phyloP scores from a whole-genome alignment of 2,113 vertebrate genomes.

The Psittacus erithacus region DNA sequence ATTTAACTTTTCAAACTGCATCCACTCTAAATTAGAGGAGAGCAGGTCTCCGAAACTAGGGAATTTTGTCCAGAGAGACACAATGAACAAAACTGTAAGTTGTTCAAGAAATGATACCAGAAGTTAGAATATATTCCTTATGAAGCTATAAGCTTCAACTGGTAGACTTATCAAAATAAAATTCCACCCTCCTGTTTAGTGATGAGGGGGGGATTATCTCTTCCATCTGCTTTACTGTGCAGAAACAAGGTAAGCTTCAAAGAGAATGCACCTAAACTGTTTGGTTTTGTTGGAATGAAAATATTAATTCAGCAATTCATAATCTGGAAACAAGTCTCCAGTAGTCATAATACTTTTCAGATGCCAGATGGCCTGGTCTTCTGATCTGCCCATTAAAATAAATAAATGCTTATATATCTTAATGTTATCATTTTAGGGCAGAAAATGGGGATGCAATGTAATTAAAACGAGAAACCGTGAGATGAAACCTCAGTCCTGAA shows the following conservation, averaged over 20 bases:
- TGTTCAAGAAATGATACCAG: neutral
- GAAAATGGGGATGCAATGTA: neutral
- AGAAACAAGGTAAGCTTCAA: neutral
- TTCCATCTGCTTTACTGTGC: neutral
- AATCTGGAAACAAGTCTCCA: conserved; percentile 2
- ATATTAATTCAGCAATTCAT: neutral
- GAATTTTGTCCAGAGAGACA: neutral
- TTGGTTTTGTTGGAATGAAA: conserved; percentile 4
- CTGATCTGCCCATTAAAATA: neutral
- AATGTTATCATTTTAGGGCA: neutral
- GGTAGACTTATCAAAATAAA: neutral
- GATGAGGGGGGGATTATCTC: neutral
- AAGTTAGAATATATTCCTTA: conserved; percentile 2
- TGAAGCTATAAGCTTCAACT: conserved; percentile 22
- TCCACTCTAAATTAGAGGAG: neutral
- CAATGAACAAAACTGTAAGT: neutral
- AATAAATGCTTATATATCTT: neutral
- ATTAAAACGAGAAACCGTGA: neutral
- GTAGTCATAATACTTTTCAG: conserved; percentile 18
- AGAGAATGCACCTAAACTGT: neutral
- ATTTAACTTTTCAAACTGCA: neutral
- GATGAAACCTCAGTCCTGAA: neutral
- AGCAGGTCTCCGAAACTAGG: neutral
- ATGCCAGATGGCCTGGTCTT: conserved; percentile 2
- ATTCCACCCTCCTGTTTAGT: neutral